phyloP scores from a whole-genome alignment of 2,797 vertebrate genomes.

The Champsocephalus esox region DNA sequence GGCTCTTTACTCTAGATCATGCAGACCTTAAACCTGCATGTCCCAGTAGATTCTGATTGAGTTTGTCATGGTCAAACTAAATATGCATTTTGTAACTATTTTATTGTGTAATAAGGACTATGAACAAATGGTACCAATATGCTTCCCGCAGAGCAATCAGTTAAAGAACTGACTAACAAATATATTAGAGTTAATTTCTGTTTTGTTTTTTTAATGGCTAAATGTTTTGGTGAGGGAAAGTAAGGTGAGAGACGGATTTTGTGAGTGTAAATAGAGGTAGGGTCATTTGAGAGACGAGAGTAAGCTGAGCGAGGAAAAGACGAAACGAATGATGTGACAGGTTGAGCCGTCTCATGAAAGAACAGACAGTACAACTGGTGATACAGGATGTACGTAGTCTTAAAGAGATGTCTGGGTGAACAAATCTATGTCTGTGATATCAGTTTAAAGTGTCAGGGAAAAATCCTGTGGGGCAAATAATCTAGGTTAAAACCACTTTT shows the following conservation, averaged over 20 bases:
- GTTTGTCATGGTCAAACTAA: constrained; percentile 26
- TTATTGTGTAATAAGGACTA: background rate
- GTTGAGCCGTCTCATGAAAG: constrained; percentile 15
- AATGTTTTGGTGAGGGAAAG: constrained; percentile 3
- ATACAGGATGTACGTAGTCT: constrained; percentile 29
- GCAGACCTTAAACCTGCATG: constrained; percentile 12
- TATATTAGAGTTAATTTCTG: background rate
- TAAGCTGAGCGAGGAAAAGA: constrained; percentile 3
- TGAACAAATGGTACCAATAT: background rate
- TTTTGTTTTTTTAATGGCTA: background rate
- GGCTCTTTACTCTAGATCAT: constrained; percentile 50
- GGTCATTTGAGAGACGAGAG: constrained; percentile 33
- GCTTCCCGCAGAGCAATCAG: background rate
- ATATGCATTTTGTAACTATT: background rate
- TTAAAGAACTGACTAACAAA: background rate
- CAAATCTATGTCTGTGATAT: constrained; percentile 23
- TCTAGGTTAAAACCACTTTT: constrained; percentile 7
- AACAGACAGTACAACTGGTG: constrained; percentile 15
- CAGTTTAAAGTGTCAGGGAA: constrained; percentile 31
- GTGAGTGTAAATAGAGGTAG: constrained; percentile 11
- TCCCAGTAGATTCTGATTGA: constrained; percentile 23
- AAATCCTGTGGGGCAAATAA: constrained; percentile 2
- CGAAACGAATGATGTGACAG: constrained; percentile 38
- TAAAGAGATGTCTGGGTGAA: constrained; percentile 30
- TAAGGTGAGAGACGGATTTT: constrained; percentile 4